These are phyloP conservation scores for Eristalis intricaria DNA, from an alignment of 2,888 invertebrate species.

Conservation along the genomic window DNA sequence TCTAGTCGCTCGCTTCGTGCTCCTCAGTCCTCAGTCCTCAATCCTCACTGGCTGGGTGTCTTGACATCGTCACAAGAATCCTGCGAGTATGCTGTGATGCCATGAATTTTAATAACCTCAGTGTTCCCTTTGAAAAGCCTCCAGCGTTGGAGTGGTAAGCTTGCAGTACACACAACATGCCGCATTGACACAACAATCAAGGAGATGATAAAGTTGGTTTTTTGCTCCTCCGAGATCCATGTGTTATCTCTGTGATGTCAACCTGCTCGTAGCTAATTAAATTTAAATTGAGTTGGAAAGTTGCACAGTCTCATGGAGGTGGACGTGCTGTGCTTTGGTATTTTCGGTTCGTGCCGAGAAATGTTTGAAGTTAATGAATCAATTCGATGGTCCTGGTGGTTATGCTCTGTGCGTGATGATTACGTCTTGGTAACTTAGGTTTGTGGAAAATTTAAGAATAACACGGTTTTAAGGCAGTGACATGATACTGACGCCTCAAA, in stretches of 20 bases:
- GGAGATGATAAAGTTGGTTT: slow-evolving; percentile 14
- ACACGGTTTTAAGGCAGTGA: too few relatives aligned
- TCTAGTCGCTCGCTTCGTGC: neutral
- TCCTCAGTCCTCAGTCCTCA: too few relatives aligned
- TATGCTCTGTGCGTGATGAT: too few relatives aligned
- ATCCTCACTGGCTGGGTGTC: neutral
- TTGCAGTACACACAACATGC: slow-evolving; percentile 2
- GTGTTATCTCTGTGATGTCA: slow-evolving; percentile 2
- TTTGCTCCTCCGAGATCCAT: neutral
- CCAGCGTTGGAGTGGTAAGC: neutral
- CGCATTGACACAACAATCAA: slow-evolving; percentile 10
- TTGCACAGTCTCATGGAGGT: neutral
- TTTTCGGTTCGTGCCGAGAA: too few relatives aligned
- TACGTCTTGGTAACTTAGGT: too few relatives aligned
- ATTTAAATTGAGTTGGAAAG: slow-evolving; percentile 12
- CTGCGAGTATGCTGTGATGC: neutral
- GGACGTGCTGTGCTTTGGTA: too few relatives aligned
- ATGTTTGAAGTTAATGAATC: too few relatives aligned
- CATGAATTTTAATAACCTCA: slow-evolving; percentile 41
- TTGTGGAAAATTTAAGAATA: too few relatives aligned
- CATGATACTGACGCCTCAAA: too few relatives aligned
- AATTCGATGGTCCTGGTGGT: too few relatives aligned
- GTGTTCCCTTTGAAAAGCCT: neutral
- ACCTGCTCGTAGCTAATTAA: slow-evolving; percentile 12
- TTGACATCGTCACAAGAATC: neutral